Conservation (phyloP, 1,140 invertebrate species). For the Temnothorax nylanderi region DNA sequence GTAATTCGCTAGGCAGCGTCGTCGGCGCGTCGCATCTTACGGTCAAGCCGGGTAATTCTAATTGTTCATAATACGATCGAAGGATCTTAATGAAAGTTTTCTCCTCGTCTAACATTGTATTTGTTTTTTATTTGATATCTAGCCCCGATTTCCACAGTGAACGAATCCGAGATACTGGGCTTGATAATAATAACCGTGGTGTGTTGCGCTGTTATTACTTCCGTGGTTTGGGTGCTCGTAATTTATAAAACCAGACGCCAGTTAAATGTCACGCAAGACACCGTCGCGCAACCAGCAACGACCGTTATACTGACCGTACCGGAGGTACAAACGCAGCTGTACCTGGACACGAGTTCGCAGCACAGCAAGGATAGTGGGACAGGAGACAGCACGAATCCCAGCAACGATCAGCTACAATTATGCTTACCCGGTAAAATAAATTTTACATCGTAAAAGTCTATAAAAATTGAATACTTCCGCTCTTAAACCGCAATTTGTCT, state of each 20-base stretch:
- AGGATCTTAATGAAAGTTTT: slow-evolving; percentile 42
- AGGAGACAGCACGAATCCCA: slow-evolving; percentile 87
- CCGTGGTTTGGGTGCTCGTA: slow-evolving; percentile 96
- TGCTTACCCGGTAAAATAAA: slow-evolving; percentile 80
- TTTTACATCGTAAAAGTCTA: background rate
- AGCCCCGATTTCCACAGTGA: slow-evolving; percentile 82
- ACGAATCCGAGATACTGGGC: slow-evolving; percentile 91
- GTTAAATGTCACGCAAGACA: slow-evolving; percentile 80
- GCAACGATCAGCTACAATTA: slow-evolving; percentile 86
- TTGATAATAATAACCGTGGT: slow-evolving; percentile 96
- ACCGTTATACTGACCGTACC: slow-evolving; percentile 50
- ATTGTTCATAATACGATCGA: background rate
- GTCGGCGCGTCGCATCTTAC: slow-evolving; percentile 86
- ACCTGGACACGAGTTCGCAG: slow-evolving; percentile 83
- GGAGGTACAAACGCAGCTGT: slow-evolving; percentile 81
- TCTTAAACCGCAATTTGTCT: background rate
- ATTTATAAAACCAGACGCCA: slow-evolving; percentile 94
- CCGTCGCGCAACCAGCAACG: slow-evolving; percentile 64
- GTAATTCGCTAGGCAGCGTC: slow-evolving; percentile 92
- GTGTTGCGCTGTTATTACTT: slow-evolving; percentile 95
- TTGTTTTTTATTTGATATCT: slow-evolving; percentile 44
- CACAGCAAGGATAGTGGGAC: slow-evolving; percentile 88
- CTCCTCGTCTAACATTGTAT: background rate
- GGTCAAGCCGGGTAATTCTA: slow-evolving; percentile 86
- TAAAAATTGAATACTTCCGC: background rate